These are phyloP conservation scores for Channa argus DNA, from an alignment of 2,113 vertebrate genomes.

Conservation along the genomic window DNA sequence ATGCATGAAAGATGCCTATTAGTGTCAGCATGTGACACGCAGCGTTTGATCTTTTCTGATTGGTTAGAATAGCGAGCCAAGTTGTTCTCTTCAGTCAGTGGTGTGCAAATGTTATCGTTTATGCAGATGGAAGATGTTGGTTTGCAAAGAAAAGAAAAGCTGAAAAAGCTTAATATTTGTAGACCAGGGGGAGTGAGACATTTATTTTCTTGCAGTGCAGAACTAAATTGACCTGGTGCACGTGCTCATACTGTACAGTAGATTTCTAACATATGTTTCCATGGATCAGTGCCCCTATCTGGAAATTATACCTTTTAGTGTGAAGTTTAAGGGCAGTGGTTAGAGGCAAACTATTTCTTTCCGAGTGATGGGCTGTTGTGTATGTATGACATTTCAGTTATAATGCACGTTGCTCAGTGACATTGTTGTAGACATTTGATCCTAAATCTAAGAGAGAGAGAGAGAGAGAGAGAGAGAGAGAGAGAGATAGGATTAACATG, in stretches of 20 bases:
- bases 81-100: background rate
- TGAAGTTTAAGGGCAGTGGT: background rate
- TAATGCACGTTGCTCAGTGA: constrained; percentile 25
- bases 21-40: no score
- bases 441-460: background rate
- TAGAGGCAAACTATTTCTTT: background rate
- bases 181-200: background rate
- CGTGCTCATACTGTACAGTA: background rate
- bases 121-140: background rate
- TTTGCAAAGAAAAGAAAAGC: background rate
- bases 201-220: background rate
- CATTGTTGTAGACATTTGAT: constrained; percentile 10
- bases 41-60: no score
- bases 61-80: background rate
- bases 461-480: background rate
- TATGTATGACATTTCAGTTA: constrained; percentile 11
- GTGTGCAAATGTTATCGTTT: background rate
- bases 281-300: constrained; percentile 3
- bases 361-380: background rate
- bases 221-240: background rate
- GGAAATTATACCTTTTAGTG: background rate
- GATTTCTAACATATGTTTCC: background rate
- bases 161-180: background rate
- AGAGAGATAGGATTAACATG: no score
- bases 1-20: background rate